These are phyloP conservation scores for Adelosebastes latens DNA, from an alignment of 2,797 vertebrate species.

Conservation along the genomic window DNA sequence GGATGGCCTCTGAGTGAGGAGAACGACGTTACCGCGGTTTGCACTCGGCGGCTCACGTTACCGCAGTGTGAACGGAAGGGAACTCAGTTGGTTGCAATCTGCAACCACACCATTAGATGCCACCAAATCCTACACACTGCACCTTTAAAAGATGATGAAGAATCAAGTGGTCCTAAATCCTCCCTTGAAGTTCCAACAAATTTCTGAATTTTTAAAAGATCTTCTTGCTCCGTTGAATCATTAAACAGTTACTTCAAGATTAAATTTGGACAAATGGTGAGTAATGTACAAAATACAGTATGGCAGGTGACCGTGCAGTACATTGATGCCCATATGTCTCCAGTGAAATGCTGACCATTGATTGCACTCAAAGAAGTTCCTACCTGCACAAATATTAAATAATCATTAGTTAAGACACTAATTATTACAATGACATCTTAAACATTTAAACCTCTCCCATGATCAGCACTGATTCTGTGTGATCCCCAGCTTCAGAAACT, in stretches of 20 bases:
- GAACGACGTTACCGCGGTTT: accelerated
- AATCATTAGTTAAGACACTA: neutral
- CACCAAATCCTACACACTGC: too few relatives aligned
- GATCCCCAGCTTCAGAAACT: neutral
- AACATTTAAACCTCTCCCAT: neutral
- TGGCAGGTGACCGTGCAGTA: neutral
- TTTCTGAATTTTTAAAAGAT: neutral
- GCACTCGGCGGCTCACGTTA: too few relatives aligned
- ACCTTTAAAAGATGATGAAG: neutral
- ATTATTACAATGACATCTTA: neutral
- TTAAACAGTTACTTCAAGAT: neutral
- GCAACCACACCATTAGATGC: too few relatives aligned
- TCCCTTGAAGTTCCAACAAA: neutral
- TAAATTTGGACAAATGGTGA: neutral
- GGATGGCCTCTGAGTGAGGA: too few relatives aligned
- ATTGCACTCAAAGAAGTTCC: neutral
- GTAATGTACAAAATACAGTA: neutral
- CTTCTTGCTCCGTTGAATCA: neutral
- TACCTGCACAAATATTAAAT: neutral
- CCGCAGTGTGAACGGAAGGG: too few relatives aligned
- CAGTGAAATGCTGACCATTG: neutral
- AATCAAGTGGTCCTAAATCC: neutral
- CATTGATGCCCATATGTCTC: neutral
- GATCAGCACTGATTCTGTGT: neutral
- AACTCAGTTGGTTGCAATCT: too few relatives aligned